A percentile compares a stretch with the other conserved stretches of the same genome.
These are phyloP conservation scores for Sinodicranocentrus sp. DNA, from an alignment of 2,888 invertebrate genomes.

Conservation along the genomic window DNA sequence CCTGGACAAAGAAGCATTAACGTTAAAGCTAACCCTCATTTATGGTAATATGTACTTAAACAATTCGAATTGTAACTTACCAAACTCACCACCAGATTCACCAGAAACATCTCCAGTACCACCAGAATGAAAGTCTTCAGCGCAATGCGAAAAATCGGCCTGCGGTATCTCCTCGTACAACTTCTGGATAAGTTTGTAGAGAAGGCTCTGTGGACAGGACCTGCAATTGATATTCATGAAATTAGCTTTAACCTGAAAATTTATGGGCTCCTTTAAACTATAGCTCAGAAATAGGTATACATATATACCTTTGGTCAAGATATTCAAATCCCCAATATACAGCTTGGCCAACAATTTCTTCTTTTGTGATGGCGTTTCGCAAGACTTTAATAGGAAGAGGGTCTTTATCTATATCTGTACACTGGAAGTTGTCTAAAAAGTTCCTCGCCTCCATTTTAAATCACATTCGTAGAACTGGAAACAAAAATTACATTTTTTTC, in stretches of 20 bases:
- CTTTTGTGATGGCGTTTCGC: slow-evolving; percentile 84
- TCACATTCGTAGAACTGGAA: slow-evolving; percentile 39
- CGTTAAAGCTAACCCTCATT: background rate
- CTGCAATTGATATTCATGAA: slow-evolving; percentile 79
- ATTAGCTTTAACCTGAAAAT: too few species aligned
- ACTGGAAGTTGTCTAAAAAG: slow-evolving; percentile 86
- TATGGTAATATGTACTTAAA: too few species aligned
- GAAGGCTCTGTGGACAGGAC: slow-evolving; percentile 85
- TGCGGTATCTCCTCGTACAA: slow-evolving; percentile 84
- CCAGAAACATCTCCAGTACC: background rate
- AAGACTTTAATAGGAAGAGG: slow-evolving; percentile 87
- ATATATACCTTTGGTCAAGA: slow-evolving; percentile 85
- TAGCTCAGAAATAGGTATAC: too few species aligned
- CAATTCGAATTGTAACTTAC: background rate
- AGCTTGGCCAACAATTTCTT: slow-evolving; percentile 86
- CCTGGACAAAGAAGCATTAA: background rate
- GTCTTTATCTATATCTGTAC: slow-evolving; percentile 84
- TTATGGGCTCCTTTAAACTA: too few species aligned
- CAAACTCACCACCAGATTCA: background rate
- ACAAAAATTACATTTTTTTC: too few species aligned
- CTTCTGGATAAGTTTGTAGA: slow-evolving; percentile 84
- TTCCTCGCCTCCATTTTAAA: slow-evolving; percentile 46
- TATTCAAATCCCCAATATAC: slow-evolving; percentile 88
- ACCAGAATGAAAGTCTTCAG: background rate
- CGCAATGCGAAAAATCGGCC: slow-evolving; percentile 62